Evolutionary conservation across 1,140 invertebrate genomes (phyloP), one percentile per base, ranked within the genome.

Genomic region (Hestina assimilis): DNA sequence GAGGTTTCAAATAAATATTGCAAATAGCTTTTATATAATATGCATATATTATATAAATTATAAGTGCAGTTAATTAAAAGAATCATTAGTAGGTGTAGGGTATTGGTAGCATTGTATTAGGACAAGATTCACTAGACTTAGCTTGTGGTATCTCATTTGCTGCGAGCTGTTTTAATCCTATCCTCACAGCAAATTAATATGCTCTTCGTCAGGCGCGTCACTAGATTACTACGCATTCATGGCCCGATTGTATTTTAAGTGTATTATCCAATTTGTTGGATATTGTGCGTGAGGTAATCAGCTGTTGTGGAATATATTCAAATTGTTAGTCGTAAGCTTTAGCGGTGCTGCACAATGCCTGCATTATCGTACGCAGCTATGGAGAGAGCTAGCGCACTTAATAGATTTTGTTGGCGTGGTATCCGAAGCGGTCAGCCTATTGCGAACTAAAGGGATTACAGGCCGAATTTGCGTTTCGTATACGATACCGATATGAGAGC

Each of bases 181-280:
- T 83, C 72, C 72, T 71, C 72, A 75, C 75, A 78, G 84, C 81
- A 86, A 84, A 87, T 87, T 87, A 87, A 83, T 85, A 84, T 86
- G 84, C 79, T 82, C 84, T 86, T 87, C 81, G 83, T 81, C 81
- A 79, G 75, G 73, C 73, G 75, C 81, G 71, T 77, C 79, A 82
- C 76, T 84, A 79, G 84, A 84, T 84, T 87, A 87, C 73, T 72
- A 70, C 66, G 76, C 80, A 75, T 85, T 83, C 76, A 82, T 82
- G 69, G 76, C 76, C 75, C 83, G 78, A 87, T 87, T 87, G 84
- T 88, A 83, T 88, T 86, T 88, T 85, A 87, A 87, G 82, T 86
- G 80, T 86, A 88, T 88, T 88, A 88, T 85, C 83, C 82, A 88
- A 88, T 88, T 87, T 85, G 71, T 73, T 78, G 69, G 76, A 83